Conservation (phyloP, 2,888 invertebrate species). For the Eupeodes latifasciatus region DNA sequence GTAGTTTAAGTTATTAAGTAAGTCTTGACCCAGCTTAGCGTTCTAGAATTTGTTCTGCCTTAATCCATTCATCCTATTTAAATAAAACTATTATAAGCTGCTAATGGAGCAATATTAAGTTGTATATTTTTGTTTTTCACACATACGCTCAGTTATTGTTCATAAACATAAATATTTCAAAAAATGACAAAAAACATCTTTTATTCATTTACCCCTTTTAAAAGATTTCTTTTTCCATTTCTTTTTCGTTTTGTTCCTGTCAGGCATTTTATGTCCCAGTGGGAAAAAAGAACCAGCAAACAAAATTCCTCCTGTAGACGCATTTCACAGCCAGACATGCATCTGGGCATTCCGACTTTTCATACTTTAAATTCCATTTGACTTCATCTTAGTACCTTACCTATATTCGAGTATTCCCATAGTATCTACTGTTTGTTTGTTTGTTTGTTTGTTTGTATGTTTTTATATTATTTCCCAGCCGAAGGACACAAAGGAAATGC, state of each 20-base stretch:
- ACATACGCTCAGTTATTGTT: neutral
- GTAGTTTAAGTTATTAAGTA: too few relatives aligned
- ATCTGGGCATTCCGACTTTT: constrained; percentile 14
- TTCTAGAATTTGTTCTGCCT: too few relatives aligned
- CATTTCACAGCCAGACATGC: constrained; percentile 51
- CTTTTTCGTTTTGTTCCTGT: neutral
- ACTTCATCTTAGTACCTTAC: neutral
- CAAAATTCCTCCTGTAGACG: constrained; percentile 31
- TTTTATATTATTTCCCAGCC: constrained; percentile 15
- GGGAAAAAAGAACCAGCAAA: neutral
- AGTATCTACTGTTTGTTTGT: neutral
- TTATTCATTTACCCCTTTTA: constrained; percentile 1
- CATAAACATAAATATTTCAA: neutral
- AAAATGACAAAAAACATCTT: neutral
- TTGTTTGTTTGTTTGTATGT: neutral
- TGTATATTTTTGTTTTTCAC: too few relatives aligned
- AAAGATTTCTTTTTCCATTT: neutral
- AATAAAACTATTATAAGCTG: too few relatives aligned
- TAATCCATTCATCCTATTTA: too few relatives aligned
- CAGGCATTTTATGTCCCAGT: neutral
- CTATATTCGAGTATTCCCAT: too few relatives aligned
- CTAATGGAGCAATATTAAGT: neutral
- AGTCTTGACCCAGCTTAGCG: too few relatives aligned
- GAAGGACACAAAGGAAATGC: constrained; percentile 45
- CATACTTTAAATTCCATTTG: constrained; percentile 32